Evolutionary conservation across 2,888 invertebrate species (phyloP).

Genomic region (Acronicta psi): DNA sequence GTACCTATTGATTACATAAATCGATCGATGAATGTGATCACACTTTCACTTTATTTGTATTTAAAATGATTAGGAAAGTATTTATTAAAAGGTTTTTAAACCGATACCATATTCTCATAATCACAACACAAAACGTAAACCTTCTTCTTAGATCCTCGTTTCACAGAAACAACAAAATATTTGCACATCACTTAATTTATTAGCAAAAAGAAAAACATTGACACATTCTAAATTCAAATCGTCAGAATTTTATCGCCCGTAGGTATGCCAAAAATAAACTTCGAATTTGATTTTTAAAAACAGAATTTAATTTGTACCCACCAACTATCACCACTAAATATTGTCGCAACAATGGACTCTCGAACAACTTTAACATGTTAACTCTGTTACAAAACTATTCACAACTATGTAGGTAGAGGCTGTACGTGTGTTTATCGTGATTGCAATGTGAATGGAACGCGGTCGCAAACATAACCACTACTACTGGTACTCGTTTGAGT

Average conservation of each 20-base stretch:
- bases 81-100: no score
- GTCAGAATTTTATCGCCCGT: not conserved
- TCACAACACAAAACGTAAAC: no score
- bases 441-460: not conserved
- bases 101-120: no score
- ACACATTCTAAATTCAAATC: slow-evolving; percentile 1
- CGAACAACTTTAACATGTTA: slow-evolving; percentile 3
- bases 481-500: not conserved
- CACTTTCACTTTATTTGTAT: no score
- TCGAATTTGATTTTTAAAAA: not conserved
- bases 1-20: no score
- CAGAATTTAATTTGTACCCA: not conserved
- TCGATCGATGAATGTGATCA: no score
- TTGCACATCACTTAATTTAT: not conserved
- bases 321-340: slow-evolving; percentile 3
- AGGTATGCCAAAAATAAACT: no score
- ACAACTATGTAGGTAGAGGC: not conserved
- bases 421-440: not conserved
- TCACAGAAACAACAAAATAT: no score
- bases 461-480: not conserved
- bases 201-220: not conserved
- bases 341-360: slow-evolving; percentile 1
- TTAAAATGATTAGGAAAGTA: no score
- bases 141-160: no score
- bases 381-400: slow-evolving; percentile 1